phyloP scores from a whole-genome alignment of 2,113 vertebrate species.

The Vulpes lagopus region DNA sequence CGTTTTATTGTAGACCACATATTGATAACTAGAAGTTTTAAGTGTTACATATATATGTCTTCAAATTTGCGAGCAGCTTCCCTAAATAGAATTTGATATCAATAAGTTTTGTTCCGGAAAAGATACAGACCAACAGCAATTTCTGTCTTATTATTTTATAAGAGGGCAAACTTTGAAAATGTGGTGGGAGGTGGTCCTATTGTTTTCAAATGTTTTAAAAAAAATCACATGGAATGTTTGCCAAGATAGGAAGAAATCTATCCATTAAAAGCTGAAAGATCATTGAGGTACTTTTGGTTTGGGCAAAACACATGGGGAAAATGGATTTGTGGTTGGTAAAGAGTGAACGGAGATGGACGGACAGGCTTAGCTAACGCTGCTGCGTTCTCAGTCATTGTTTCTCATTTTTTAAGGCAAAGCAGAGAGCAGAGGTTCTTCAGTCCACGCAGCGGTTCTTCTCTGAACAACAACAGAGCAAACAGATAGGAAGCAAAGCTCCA shows the following conservation, averaged over 20 bases:
- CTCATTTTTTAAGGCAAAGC: slow-evolving; percentile 93
- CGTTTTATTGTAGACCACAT: slow-evolving; percentile 79
- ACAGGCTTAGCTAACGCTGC: slow-evolving; percentile 61
- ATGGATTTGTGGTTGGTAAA: slow-evolving; percentile 61
- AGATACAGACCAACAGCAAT: slow-evolving; percentile 55
- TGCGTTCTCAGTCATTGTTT: slow-evolving; percentile 68
- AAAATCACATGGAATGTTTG: slow-evolving; percentile 56
- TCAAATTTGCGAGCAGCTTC: slow-evolving; percentile 69
- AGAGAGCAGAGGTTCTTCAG: slow-evolving; percentile 99
- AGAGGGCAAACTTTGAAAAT: slow-evolving; percentile 68
- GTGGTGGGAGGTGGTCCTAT: slow-evolving; percentile 78
- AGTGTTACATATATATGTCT: slow-evolving; percentile 74
- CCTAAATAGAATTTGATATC: slow-evolving; percentile 56
- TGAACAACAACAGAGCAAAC: slow-evolving; percentile 96
- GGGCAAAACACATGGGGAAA: slow-evolving; percentile 43
- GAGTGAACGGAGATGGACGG: slow-evolving; percentile 62
- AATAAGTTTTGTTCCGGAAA: slow-evolving; percentile 65
- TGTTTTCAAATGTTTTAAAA: slow-evolving; percentile 50
- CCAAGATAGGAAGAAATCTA: slow-evolving; percentile 68
- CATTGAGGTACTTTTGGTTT: slow-evolving; percentile 62
- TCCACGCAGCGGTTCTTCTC: slow-evolving; percentile 99
- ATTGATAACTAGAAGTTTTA: slow-evolving; percentile 77
- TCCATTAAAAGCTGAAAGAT: slow-evolving; percentile 69
- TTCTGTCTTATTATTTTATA: slow-evolving; percentile 62
- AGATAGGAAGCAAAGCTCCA: slow-evolving; percentile 91